A percentile compares a stretch with the other conserved stretches of the same genome.
Evolutionary conservation across 2,113 vertebrate species (phyloP).

Genomic region (Alosa alosa): DNA sequence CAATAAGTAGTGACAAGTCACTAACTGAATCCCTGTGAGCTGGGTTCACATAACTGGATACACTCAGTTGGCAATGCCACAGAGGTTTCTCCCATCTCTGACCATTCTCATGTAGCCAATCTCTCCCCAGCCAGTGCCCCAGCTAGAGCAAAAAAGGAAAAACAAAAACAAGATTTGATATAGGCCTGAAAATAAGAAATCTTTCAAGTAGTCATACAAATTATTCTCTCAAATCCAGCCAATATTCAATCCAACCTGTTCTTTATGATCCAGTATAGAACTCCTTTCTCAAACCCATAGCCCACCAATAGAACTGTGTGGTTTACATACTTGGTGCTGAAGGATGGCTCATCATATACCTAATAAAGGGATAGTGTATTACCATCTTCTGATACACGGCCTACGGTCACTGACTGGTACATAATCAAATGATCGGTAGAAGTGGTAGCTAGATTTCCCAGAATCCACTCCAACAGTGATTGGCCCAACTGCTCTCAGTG

Average conservation of each 20-base stretch:
- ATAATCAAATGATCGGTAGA: not conserved
- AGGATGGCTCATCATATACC: not conserved
- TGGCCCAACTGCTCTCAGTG: too few species aligned
- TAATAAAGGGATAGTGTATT: not conserved
- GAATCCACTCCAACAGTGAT: too few species aligned
- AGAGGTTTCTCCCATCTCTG: not conserved
- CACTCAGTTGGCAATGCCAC: not conserved
- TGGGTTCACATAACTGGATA: not conserved
- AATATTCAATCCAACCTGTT: not conserved
- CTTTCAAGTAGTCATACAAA: too few species aligned
- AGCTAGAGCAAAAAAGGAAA: not conserved
- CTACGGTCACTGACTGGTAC: not conserved
- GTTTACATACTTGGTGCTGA: not conserved
- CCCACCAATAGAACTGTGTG: not conserved
- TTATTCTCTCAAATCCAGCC: too few species aligned
- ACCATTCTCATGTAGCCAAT: not conserved
- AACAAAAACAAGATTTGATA: not conserved
- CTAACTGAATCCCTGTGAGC: too few species aligned
- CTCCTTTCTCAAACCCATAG: not conserved
- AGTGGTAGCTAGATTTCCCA: not conserved
- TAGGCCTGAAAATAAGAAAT: not conserved
- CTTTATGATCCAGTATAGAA: not conserved
- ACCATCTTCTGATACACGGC: not conserved
- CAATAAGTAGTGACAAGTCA: not conserved
- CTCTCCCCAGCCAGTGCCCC: not conserved